Base-by-base conservation (phyloP, 2,797 vertebrate genomes). In the Parauchenoglanis ngamensis region DNA sequence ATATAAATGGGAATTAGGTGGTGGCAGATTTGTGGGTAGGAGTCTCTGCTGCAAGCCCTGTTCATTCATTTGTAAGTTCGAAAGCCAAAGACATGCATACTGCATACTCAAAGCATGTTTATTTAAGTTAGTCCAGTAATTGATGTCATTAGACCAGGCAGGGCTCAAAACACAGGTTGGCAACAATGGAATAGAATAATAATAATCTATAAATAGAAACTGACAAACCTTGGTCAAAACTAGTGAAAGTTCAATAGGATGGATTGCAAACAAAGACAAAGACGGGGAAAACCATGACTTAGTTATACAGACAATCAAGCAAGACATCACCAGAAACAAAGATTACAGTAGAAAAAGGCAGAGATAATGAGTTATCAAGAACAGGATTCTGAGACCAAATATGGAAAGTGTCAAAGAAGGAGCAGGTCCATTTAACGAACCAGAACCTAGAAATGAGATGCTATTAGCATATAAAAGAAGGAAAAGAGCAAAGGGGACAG, bases 1-100 rank as follows among this genome's bases (percentile, higher is more conserved):
- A 83, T 40, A 35, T 68, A 25, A 83, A 83, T 83, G n/a, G 17
- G 19, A 56, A 68, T 83, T 52, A 54, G n/a, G 17, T 15, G 11
- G n/a, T 68, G 81, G 17, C 10, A 68, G 81, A 83, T 83, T 83
- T 52, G 46, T 54, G 63, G 17, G 21, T 25, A 28, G 49, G 23
- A 25, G 4, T 25, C 12, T n/a, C 10, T 61, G 52, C 40, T 80
- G 35, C 49, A 54, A 35, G 28, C 57, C 25, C 54, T 35, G 6
- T 61, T 63, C n/a, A n/a, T 25, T 17, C 7, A 4, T 54, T 17
- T 59, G 28, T 2, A 31, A 1, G 78, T 5, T 19, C 44, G 10
- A 49, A 49, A 49, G 61, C 4, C 25, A 25, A 44, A 11, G 54
- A 56, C 7, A 15, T 17, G 13, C 7, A 49, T 49, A 49, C 40